Base-by-base conservation (phyloP, 2,888 invertebrate species). In the Corbicula japonica region DNA sequence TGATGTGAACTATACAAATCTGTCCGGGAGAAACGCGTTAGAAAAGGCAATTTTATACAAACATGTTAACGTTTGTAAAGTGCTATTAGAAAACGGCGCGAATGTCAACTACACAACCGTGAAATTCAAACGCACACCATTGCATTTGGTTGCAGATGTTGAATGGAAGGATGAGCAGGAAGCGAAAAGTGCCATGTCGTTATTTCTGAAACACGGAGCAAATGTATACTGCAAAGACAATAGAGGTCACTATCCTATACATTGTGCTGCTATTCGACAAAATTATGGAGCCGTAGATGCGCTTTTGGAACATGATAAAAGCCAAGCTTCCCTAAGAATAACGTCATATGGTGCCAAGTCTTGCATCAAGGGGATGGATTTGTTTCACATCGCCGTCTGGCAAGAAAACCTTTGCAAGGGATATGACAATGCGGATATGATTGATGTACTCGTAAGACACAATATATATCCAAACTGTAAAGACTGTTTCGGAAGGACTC, bases 361-460 rank as follows among this genome's bases (percentile, higher is more conserved):
- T 10, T 34, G 23, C 5, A 48, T 76, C 12, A 73, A 71, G 54
- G 80, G 76, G 3, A 76, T 74, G 70, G 65, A 61, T 0, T 38
- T 80, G 30, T 74, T 70, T 41, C 80, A 80, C 21, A 38, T 76
- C 26, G 80, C 80, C n/a, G 56, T 74, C 4, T 60, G 70, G 70
- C 76, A 74, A 32, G 50, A 80, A 10, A 54, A 76, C 54, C 34
- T n/a, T n/a, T n/a, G n/a, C n/a, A n/a, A n/a, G n/a, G n/a, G n/a
- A n/a, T n/a, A n/a, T n/a, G n/a, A n/a, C n/a, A n/a, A n/a, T n/a
- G n/a, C 12, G 6, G 21, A 35, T 2, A 10, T 80, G 32, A 54
- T 80, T 3, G 34, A 65, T 23, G 15, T 52, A 12, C 62, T 80
- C 1, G 26, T 76, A 2, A 21, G 48, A 15, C 32, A 62, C 23